These are phyloP conservation scores for Scaptomyza montana DNA, from an alignment of 1,140 invertebrate species.

Conservation along the genomic window DNA sequence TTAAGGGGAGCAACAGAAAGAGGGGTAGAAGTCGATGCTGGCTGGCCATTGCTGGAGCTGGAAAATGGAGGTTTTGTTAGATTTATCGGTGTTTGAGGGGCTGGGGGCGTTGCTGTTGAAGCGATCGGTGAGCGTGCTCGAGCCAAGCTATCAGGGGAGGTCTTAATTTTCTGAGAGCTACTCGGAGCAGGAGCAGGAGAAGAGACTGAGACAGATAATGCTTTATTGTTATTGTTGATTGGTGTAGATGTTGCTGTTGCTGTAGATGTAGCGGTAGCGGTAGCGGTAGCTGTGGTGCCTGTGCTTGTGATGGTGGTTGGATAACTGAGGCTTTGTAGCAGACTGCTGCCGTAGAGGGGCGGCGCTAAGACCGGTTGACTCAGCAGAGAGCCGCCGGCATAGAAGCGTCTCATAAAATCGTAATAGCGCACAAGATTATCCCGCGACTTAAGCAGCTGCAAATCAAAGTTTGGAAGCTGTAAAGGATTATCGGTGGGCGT, in stretches of 20 bases:
- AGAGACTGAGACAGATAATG: slow-evolving; percentile 17
- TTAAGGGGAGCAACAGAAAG: slow-evolving; percentile 59
- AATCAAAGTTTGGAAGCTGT: slow-evolving; percentile 49
- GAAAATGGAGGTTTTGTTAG: slow-evolving; percentile 71
- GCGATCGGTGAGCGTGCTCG: slow-evolving; percentile 53
- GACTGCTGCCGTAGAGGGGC: slow-evolving; percentile 72
- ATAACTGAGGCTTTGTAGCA: slow-evolving; percentile 69
- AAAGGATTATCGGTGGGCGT: not conserved
- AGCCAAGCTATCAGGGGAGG: slow-evolving; percentile 52
- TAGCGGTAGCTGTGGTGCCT: not conserved
- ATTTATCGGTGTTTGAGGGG: slow-evolving; percentile 69
- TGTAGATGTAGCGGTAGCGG: slow-evolving; percentile 5
- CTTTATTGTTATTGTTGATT: slow-evolving; percentile 15
- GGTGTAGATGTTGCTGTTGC: not conserved
- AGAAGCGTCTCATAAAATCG: slow-evolving; percentile 79
- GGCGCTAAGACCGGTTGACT: slow-evolving; percentile 73
- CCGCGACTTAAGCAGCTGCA: slow-evolving; percentile 71
- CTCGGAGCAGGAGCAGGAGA: slow-evolving; percentile 14
- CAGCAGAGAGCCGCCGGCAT: slow-evolving; percentile 59
- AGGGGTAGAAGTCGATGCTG: slow-evolving; percentile 60
- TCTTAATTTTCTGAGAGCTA: slow-evolving; percentile 31
- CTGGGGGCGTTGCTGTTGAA: slow-evolving; percentile 47
- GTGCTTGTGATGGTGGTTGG: slow-evolving; percentile 49
- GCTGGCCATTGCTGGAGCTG: slow-evolving; percentile 60
- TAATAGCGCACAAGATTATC: slow-evolving; percentile 78